Evolutionary conservation across 2,888 invertebrate species (phyloP).

Genomic region (Netelia inedita): DNA sequence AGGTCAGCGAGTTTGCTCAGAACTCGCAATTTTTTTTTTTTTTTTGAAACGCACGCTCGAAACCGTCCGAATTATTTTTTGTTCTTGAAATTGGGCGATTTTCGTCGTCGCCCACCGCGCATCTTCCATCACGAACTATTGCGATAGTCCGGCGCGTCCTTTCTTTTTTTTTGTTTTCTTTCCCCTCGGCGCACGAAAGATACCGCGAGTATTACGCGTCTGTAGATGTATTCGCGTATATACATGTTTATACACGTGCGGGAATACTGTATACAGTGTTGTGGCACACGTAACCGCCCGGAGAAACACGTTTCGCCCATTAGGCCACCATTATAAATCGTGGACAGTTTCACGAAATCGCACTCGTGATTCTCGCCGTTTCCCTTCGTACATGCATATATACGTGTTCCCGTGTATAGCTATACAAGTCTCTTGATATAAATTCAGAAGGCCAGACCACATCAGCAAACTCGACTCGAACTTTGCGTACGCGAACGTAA

Average conservation of each 20-base stretch:
- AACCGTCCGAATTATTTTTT: not conserved
- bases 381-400: constrained; percentile 3
- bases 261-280: constrained; percentile 8
- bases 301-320: constrained; percentile 73
- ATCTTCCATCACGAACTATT: constrained; percentile 58
- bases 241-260: constrained; percentile 4
- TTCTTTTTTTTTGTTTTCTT: constrained; percentile 38
- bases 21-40: not conserved
- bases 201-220: constrained; percentile 13
- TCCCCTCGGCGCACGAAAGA: constrained; percentile 37
- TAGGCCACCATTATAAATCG: constrained; percentile 73
- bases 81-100: constrained; percentile 6
- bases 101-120: constrained; percentile 33
- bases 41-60: not conserved
- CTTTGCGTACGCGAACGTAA: constrained; percentile 33
- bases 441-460: constrained; percentile 21
- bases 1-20: not conserved
- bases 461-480: constrained; percentile 24
- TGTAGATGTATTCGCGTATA: not conserved
- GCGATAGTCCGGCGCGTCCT: constrained; percentile 50
- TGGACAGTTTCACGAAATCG: constrained; percentile 71
- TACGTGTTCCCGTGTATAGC: not conserved
- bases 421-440: not conserved
- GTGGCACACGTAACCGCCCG: constrained; percentile 63
- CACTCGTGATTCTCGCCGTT: constrained; percentile 66